Evolutionary conservation across 2,797 vertebrate species (phyloP), one percentile per base, ranked within the genome.

Genomic region (Telmatherina bonti): DNA sequence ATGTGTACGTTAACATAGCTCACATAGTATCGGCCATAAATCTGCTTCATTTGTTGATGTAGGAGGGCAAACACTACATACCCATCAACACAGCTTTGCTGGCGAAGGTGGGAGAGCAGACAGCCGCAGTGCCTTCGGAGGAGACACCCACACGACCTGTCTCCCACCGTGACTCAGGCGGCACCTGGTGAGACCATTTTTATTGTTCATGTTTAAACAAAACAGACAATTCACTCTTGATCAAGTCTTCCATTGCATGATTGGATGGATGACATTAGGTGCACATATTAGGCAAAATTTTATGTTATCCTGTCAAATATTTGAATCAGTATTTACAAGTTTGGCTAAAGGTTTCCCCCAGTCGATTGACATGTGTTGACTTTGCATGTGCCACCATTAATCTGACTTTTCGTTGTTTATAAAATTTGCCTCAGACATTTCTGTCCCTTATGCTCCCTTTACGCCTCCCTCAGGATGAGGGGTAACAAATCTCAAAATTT

Each of bases 31-130:
- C 22, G 18, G 26, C 64, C 55, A 64, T 80, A 72, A 80, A 76
- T 31, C 68, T 61, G n/a, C 54, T 45, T 64, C 41, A 74, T 49
- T 75, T 62, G 9, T 77, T 78, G 55, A 54, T 70, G 71, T 30
- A 98, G 97, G 96, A 97, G 83, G 97, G 97, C 8, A 98, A 98
- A 84, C 96, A 98, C 83, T 98, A 98, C 64, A 98, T 98, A 82
- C 97, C 97, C 47, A 93, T 98, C 89, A 97, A 97, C 92, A 97
- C 96, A 29, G 93, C 93, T 26, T 68, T 97, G 84, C 89, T 95
- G 82, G 89, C 84, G 5, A 94, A 95, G 62, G 91, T 92, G 64
- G 94, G 94, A 43, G 62, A 95, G 51, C 90, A 86, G 43, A 68
- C 91, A 62, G 88, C 89, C 71, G 47, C 88, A 5, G 84, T 82